Evolutionary conservation across 2,888 invertebrate species (phyloP), one percentile per base, ranked within the genome.

Genomic region (Campoletis raptor): DNA sequence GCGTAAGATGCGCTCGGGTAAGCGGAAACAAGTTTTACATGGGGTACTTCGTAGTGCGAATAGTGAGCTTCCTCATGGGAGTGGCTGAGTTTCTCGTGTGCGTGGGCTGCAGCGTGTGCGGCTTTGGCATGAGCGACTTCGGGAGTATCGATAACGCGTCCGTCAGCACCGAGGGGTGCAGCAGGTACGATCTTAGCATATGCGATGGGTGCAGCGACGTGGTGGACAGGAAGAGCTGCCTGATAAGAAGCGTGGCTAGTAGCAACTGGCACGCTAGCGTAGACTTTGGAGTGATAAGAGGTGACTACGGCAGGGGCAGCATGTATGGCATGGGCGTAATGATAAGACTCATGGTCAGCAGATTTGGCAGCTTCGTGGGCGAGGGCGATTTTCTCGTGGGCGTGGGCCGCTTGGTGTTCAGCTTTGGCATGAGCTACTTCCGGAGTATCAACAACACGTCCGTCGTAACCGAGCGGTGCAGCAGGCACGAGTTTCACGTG

Each of bases 361-460:
- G 86, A 84, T 15, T 84, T 87, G 61, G 54, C 67, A 24, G 87
- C 83, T 69, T 88, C 85, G 36, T 86, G 79, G 30, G 81, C 88
- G 10, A 88, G 77, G 36, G 67, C 79, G 69, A 74, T 40, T 69
- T 86, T 83, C 74, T 91, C 92, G 83, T 90, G 89, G 64, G 90
- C 24, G 82, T 92, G 92, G 21, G 91, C 91, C 0, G 90, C 90
- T 6, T 90, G 89, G 86, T 93, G 93, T 3, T 90, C 89, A 30
- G 91, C 91, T 72, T 91, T 91, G 6, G 91, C 90, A 9, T 88
- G 85, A 0, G 89, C 89, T 1, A 92, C 91, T 85, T 92, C 91
- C 54, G 91, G 90, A 7, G 91, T 92, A 76, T 92, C 91, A 36
- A 88, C 88, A 5, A 92, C 89, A 37, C 91, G 89, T 12, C 90